phyloP scores from a whole-genome alignment of 2,113 vertebrate genomes.

The Callorhinus ursinus region DNA sequence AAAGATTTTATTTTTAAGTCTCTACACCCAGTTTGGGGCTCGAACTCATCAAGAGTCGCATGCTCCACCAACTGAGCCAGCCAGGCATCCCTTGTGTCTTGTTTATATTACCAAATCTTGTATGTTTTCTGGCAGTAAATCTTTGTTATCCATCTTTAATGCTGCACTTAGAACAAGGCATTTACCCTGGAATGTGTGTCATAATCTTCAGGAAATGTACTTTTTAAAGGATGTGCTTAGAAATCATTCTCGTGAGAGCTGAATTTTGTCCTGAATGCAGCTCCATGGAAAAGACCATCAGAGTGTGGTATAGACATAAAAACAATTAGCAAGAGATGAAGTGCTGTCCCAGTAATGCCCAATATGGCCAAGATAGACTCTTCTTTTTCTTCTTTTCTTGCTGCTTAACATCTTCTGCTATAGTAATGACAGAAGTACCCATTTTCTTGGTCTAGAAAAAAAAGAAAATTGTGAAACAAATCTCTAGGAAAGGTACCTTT shows the following conservation, averaged over 20 bases:
- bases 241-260: conserved; percentile 70
- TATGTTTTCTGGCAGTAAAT: conserved; percentile 71
- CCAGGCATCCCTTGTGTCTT: background rate
- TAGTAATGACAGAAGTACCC: conserved; percentile 91
- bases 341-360: conserved; percentile 92
- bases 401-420: conserved; percentile 90
- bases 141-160: conserved; percentile 57
- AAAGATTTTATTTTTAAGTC: no score
- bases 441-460: conserved; percentile 90
- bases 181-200: conserved; percentile 81
- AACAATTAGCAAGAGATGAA: conserved; percentile 94
- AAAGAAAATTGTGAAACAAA: conserved; percentile 77
- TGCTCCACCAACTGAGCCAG: no score
- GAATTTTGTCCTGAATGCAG: conserved; percentile 59
- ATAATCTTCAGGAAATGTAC: conserved; percentile 58
- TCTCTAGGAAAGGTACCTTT: conserved; percentile 49
- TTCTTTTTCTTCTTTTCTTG: conserved; percentile 94
- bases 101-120: conserved; percentile 63
- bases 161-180: conserved; percentile 47
- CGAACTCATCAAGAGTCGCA: no score
- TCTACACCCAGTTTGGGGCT: no score
- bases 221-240: conserved; percentile 56
- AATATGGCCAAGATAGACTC: conserved; percentile 93
- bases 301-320: conserved; percentile 95
- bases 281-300: conserved; percentile 82